Evolutionary conservation across 2,113 vertebrate species (phyloP).

Genomic region (Donacobius atricapilla): DNA sequence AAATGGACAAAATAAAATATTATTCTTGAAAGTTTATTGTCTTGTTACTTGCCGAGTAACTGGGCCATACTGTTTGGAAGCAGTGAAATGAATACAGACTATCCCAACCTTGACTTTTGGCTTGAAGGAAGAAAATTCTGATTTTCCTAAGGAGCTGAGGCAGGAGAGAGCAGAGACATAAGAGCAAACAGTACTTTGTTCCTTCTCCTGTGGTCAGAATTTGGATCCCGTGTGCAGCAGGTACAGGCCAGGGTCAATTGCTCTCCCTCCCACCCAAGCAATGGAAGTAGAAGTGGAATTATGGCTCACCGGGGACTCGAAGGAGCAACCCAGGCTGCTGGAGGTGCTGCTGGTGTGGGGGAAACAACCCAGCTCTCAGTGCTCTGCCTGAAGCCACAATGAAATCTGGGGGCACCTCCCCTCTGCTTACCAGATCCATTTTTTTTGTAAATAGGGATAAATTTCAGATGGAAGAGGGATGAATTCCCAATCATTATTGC

Average conservation of each 20-base stretch:
- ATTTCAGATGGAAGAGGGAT: not conserved
- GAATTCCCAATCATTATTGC: not conserved
- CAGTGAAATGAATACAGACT: not conserved
- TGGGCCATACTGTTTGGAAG: not conserved
- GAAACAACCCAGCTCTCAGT: not conserved
- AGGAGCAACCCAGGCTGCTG: not conserved
- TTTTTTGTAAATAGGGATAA: not conserved
- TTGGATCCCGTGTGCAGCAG: not conserved
- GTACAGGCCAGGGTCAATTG: not conserved
- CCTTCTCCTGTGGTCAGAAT: not conserved
- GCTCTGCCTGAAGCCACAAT: not conserved
- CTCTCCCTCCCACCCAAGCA: not conserved
- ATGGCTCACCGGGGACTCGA: not conserved
- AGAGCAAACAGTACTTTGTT: not conserved
- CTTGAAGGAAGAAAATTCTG: not conserved
- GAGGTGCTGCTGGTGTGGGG: not conserved
- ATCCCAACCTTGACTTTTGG: not conserved
- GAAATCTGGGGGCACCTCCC: not conserved
- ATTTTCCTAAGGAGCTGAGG: not conserved
- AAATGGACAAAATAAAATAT: not conserved
- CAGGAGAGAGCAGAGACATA: not conserved
- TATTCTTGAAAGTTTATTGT: not conserved
- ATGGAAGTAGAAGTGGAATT: not conserved
- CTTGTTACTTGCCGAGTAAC: not conserved
- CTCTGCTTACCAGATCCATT: not conserved